phyloP scores from a whole-genome alignment of 1,140 invertebrate species.

The Bombus sibiricus region DNA sequence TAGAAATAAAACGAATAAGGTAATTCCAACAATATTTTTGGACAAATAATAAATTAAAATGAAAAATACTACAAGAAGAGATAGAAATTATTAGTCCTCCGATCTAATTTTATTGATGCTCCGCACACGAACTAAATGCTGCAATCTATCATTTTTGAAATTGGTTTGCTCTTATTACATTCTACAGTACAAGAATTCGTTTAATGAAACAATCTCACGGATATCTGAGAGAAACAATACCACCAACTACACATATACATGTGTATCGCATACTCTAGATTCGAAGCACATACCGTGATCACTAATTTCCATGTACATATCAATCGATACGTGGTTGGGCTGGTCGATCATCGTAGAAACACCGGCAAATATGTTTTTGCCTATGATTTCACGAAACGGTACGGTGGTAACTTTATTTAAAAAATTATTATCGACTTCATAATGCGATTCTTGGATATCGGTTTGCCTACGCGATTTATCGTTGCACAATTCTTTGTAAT shows the following conservation, averaged over 20 bases:
- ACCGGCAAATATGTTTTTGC: not conserved
- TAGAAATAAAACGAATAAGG: no score
- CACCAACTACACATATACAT: not conserved
- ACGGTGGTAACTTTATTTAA: not conserved
- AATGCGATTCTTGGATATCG: not conserved
- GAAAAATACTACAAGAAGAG: not conserved
- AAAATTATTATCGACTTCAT: not conserved
- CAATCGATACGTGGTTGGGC: not conserved
- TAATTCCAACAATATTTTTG: not conserved
- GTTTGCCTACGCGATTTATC: not conserved
- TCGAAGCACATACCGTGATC: slow-evolving; percentile 11
- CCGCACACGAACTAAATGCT: not conserved
- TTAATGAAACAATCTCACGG: not conserved
- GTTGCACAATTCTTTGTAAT: not conserved
- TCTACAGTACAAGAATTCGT: not conserved
- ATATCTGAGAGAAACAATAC: not conserved
- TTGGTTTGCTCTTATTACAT: not conserved
- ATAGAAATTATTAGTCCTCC: not conserved
- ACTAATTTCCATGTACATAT: not conserved
- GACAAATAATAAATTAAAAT: no score
- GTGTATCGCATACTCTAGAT: slow-evolving; percentile 8
- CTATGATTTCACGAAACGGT: not conserved
- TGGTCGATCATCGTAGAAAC: not conserved
- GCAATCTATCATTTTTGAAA: not conserved
- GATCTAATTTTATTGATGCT: not conserved